These are phyloP conservation scores for Raja brachyura DNA, from an alignment of 2,113 vertebrate genomes.

Conservation along the genomic window DNA sequence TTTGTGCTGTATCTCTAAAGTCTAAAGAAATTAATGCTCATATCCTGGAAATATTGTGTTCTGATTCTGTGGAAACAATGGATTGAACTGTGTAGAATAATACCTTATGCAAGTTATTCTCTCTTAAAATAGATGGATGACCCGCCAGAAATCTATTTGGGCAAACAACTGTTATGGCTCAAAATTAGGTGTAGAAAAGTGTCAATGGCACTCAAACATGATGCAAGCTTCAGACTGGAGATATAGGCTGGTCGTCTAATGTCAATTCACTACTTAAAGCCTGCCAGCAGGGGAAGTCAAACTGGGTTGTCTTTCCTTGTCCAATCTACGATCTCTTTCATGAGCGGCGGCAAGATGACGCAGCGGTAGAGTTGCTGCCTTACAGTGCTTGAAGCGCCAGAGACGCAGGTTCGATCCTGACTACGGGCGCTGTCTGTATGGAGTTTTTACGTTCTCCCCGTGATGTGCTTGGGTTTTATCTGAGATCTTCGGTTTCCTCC, in stretches of 20 bases:
- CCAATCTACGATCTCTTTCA: background rate
- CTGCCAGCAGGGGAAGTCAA: background rate
- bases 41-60: background rate
- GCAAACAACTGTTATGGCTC: background rate
- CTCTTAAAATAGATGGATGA: background rate
- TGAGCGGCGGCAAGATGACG: no score
- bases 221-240: background rate
- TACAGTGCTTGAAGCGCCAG: no score
- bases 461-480: no score
- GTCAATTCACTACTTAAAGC: background rate
- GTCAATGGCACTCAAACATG: background rate
- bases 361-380: no score
- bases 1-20: no score
- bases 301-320: background rate
- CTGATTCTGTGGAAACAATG: background rate
- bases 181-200: background rate
- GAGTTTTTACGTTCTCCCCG: no score
- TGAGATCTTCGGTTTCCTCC: no score
- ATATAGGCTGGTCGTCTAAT: background rate
- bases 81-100: background rate
- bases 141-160: background rate
- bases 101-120: background rate
- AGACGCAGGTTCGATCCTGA: no score
- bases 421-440: no score
- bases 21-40: no score